Base-by-base conservation (phyloP, 2,888 invertebrate genomes). In the Melanostoma scalare region DNA sequence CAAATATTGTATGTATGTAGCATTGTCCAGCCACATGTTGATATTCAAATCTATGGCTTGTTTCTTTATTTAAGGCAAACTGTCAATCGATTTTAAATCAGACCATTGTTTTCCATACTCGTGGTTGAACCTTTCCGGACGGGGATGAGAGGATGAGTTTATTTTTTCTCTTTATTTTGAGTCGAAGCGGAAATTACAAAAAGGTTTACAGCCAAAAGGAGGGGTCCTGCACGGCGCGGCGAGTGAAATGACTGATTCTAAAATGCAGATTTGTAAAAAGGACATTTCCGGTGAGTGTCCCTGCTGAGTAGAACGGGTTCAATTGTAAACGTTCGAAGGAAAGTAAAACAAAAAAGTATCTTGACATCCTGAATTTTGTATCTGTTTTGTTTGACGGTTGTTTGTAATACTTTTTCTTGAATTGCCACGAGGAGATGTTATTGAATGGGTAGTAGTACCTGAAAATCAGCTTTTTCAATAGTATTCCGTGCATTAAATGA, bases 271-370 rank as follows among this genome's bases (percentile, higher is more conserved):
- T 79, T 78, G 84, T 67, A 79, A 79, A 84, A 84, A 79, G 74
- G 84, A 84, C 84, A 84, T 84, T 84, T 84, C 84, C 84, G 84
- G 84, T 79, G 84, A 79, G 84, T 84, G 74, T 84, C 74, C 75
- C 84, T 73, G 84, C 35, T 9, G 65, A 36, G 42, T 69, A n/a
- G 79, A 56, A 35, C 53, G 69, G 42, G 74, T 46, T 44, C 67
- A n/a, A 61, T 73, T 67, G 42, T 61, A 40, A 71, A 48, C 35
- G 46, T 48, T 63, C 38, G 20, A 65, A 75, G 20, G 36, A 53
- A 61, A 58, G 35, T 35, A 5, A 56, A 52, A 42, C 20, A 56
- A 46, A 65, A 46, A 40, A 56, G 38, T 46, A 36, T 46, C 52
- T 81, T 55, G 48, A 60, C 50, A 72, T 76, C 10, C 60, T 81